Evolutionary conservation across 2,113 vertebrate species (phyloP).

Genomic region (Lota lota): DNA sequence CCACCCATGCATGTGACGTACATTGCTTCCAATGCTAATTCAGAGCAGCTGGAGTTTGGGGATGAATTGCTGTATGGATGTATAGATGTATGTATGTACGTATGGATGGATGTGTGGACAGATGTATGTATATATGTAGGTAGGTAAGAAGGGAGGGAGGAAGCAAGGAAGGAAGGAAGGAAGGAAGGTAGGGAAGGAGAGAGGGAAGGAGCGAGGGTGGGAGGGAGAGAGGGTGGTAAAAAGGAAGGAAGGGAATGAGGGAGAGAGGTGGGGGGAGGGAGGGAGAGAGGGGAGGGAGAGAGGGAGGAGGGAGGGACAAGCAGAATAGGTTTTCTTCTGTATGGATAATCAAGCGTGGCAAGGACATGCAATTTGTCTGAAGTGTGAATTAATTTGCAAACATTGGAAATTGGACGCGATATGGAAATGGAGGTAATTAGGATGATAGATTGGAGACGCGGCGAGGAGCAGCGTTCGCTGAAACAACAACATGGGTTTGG

Average conservation of each 20-base stretch:
- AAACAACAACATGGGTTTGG: neutral
- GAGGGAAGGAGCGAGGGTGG: neutral
- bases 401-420: constrained; percentile 53
- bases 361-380: constrained; percentile 68
- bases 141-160: constrained; percentile 6
- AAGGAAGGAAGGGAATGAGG: too few relatives aligned
- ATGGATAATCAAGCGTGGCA: constrained; percentile 48
- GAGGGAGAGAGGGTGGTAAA: constrained; percentile 15
- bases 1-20: constrained; percentile 30
- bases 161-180: neutral
- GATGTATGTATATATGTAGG: too few relatives aligned
- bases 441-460: constrained; percentile 70
- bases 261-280: neutral
- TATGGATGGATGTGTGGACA: too few relatives aligned
- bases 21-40: constrained; percentile 36
- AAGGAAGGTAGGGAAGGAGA: constrained; percentile 22
- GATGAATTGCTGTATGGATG: constrained; percentile 49
- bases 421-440: constrained; percentile 74
- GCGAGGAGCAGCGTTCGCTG: constrained; percentile 42
- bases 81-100: constrained; percentile 41
- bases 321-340: constrained; percentile 22
- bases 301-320: too few relatives aligned
- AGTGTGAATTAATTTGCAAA: constrained; percentile 70
- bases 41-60: constrained; percentile 37
- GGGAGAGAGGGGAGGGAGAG: neutral